Evolutionary conservation across 2,888 invertebrate species (phyloP).

Genomic region (Oligia fasciuncula): DNA sequence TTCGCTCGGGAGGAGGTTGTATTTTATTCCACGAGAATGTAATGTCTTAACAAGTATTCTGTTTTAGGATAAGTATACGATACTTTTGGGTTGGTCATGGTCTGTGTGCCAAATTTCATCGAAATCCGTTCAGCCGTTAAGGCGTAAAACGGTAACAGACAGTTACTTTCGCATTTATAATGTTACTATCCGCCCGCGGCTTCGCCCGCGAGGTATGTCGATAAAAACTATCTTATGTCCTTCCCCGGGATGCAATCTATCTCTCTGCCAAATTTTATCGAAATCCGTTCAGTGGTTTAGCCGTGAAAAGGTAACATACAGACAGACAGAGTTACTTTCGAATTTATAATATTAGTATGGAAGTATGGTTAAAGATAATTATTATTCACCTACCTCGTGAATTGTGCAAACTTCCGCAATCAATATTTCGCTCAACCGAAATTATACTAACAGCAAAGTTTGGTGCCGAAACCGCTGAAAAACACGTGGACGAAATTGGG

Average conservation of each 20-base stretch:
- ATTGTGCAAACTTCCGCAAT: background rate
- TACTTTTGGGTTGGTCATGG: background rate
- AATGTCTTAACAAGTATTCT: no score
- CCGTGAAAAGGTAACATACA: background rate
- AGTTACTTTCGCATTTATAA: background rate
- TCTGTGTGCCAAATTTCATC: background rate
- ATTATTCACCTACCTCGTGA: background rate
- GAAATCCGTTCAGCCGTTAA: background rate
- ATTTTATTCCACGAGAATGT: no score
- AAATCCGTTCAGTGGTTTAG: background rate
- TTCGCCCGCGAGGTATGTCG: no score
- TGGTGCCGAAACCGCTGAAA: constrained; percentile 24
- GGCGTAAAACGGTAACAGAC: background rate
- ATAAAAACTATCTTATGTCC: no score
- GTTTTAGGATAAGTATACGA: no score
- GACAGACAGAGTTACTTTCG: background rate
- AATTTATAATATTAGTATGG: no score
- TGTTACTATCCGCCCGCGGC: no score
- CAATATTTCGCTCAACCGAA: constrained; percentile 3
- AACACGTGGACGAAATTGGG: constrained; percentile 40
- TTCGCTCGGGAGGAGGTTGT: no score
- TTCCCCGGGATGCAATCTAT: no score
- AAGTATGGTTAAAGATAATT: background rate
- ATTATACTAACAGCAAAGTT: constrained; percentile 23
- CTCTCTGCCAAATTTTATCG: background rate